phyloP scores from a whole-genome alignment of 1,140 invertebrate genomes.

The Trinorchestia longiramus region DNA sequence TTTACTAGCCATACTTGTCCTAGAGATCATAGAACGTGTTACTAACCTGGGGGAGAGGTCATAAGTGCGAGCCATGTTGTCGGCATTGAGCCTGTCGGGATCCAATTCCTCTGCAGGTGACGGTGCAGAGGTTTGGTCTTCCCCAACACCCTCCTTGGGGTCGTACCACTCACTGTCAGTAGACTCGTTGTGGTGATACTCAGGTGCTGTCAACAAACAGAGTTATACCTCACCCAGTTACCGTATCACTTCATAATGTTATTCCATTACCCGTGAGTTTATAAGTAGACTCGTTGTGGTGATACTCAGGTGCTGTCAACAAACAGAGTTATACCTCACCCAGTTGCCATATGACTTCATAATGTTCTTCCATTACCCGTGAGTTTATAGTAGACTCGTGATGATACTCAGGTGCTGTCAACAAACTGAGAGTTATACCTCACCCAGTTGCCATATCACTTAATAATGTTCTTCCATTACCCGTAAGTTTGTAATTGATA shows the following conservation, averaged over 20 bases:
- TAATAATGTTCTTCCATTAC: too few species aligned
- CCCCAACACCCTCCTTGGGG: background rate
- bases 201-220: background rate
- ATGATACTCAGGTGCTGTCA: conserved; percentile 12
- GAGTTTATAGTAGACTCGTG: background rate
- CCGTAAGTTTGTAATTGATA: too few species aligned
- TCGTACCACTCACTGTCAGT: conserved; percentile 22
- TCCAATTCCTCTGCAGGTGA: background rate
- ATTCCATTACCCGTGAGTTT: too few species aligned
- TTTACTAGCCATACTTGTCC: background rate
- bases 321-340: too few species aligned
- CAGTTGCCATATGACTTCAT: too few species aligned
- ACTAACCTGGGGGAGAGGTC: conserved; percentile 37
- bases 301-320: conserved; percentile 8
- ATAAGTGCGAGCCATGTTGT: conserved; percentile 30
- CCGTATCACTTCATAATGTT: too few species aligned
- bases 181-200: conserved; percentile 21
- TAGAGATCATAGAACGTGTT: background rate
- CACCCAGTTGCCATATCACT: too few species aligned
- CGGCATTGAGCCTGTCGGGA: background rate
- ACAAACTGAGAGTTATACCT: too few species aligned
- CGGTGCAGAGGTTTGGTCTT: background rate
- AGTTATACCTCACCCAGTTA: too few species aligned
- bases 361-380: too few species aligned
- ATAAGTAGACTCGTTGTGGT: background rate